A percentile compares a stretch with the other conserved stretches of the same genome.
Conservation (phyloP, 1,140 invertebrate genomes). For the Drosophila ohnishii region DNA sequence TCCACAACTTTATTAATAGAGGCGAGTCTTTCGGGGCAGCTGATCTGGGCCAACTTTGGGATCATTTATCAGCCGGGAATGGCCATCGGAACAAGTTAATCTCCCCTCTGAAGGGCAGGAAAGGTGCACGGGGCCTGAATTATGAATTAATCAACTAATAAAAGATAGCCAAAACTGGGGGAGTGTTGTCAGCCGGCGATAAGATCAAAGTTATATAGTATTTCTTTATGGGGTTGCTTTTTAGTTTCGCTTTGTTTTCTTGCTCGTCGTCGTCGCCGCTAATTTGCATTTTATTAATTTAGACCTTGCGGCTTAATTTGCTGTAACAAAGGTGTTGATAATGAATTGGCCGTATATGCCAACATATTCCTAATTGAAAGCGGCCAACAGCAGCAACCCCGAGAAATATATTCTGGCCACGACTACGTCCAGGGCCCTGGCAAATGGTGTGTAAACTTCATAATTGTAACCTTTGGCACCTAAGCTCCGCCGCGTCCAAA, state of each 20-base stretch:
- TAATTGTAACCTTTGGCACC: slow-evolving; percentile 81
- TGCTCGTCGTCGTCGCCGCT: slow-evolving; percentile 19
- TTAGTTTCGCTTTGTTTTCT: slow-evolving; percentile 46
- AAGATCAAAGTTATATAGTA: slow-evolving; percentile 57
- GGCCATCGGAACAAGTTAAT: slow-evolving; percentile 72
- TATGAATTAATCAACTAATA: slow-evolving; percentile 80
- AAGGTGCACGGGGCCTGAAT: slow-evolving; percentile 61
- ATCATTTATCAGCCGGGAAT: slow-evolving; percentile 61
- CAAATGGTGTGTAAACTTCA: slow-evolving; percentile 82
- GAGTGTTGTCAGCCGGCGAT: slow-evolving; percentile 44
- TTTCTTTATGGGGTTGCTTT: slow-evolving; percentile 40
- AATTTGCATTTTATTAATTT: slow-evolving; percentile 76
- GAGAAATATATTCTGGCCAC: slow-evolving; percentile 11
- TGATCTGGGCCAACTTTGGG: slow-evolving; percentile 34
- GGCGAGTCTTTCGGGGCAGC: slow-evolving; percentile 39
- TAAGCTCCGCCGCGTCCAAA: slow-evolving; percentile 24
- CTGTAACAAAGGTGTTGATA: slow-evolving; percentile 81
- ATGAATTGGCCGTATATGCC: slow-evolving; percentile 63
- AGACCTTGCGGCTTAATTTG: slow-evolving; percentile 72
- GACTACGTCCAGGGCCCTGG: slow-evolving; percentile 24
- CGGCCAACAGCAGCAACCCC: slow-evolving; percentile 11
- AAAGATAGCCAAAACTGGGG: slow-evolving; percentile 27
- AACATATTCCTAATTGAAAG: slow-evolving; percentile 58
- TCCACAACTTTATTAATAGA: slow-evolving; percentile 71
- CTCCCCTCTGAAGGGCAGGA: slow-evolving; percentile 6